These are phyloP conservation scores for Podocnemis expansa DNA, from an alignment of 2,113 vertebrate genomes.

Conservation along the genomic window DNA sequence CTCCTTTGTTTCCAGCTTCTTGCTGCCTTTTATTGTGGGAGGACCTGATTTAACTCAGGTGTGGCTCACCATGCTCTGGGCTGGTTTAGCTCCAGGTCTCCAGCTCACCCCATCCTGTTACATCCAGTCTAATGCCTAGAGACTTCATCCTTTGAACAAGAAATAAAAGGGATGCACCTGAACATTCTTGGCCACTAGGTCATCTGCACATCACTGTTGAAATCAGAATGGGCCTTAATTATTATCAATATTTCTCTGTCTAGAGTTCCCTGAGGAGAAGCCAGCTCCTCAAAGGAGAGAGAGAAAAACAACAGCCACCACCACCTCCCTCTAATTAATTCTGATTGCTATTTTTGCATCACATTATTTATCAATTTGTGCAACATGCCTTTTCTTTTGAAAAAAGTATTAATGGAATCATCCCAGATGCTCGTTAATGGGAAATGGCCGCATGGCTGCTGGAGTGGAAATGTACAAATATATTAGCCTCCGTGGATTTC, in stretches of 20 bases:
- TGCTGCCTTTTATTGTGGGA: not conserved
- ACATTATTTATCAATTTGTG: not conserved
- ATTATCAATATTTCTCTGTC: slow-evolving; percentile 50
- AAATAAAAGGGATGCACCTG: not conserved
- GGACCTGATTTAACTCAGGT: not conserved
- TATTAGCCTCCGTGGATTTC: not conserved
- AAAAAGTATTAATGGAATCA: not conserved
- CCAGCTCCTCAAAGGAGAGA: not conserved
- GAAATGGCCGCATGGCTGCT: not conserved
- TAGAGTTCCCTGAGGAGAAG: slow-evolving; percentile 40
- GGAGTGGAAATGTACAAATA: not conserved
- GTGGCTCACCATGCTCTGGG: not conserved
- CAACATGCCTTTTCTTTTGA: not conserved
- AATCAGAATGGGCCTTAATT: slow-evolving; percentile 18
- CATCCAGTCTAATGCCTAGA: not conserved
- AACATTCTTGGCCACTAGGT: not conserved
- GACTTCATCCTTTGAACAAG: not conserved
- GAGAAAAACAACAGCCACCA: not conserved
- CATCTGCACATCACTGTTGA: not conserved
- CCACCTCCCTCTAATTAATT: slow-evolving; percentile 25
- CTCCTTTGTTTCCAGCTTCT: not conserved
- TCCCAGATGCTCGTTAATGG: not conserved
- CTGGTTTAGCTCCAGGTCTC: not conserved
- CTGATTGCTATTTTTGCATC: not conserved
- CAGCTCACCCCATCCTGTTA: not conserved